phyloP scores from a whole-genome alignment of 1,140 invertebrate species.

The Popillia japonica region DNA sequence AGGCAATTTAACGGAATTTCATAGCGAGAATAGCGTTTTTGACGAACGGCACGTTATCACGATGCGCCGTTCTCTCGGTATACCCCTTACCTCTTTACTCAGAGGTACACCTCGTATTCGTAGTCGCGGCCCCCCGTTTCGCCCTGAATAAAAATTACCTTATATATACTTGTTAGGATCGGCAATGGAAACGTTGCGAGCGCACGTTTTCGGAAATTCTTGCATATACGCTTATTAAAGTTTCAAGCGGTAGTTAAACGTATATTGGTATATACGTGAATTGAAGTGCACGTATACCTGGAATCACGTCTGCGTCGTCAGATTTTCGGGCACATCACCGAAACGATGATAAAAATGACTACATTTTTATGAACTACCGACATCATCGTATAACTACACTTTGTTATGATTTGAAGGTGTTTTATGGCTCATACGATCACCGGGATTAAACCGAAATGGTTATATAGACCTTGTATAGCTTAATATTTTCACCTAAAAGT shows the following conservation, averaged over 20 bases:
- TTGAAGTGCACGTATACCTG: neutral
- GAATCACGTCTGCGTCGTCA: conserved; percentile 4
- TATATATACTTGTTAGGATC: conserved; percentile 41
- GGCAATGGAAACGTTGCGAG: neutral
- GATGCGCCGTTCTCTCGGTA: conserved; percentile 38
- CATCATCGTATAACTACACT: conserved; percentile 9
- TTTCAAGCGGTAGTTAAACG: conserved; percentile 30
- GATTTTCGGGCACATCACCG: neutral
- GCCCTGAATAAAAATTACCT: conserved; percentile 56
- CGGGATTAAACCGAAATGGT: conserved; percentile 12
- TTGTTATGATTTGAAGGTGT: conserved; percentile 33
- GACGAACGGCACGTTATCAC: conserved; percentile 48
- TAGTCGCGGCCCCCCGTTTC: conserved; percentile 39
- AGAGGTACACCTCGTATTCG: neutral
- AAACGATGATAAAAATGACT: conserved; percentile 24
- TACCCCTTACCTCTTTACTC: neutral
- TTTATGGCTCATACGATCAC: neutral
- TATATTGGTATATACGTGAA: conserved; percentile 7
- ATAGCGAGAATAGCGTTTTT: conserved; percentile 55
- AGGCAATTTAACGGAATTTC: conserved; percentile 57
- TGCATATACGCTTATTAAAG: conserved; percentile 32
- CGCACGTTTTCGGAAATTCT: conserved; percentile 19
- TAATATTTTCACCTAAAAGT: neutral
- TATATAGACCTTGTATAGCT: conserved; percentile 12
- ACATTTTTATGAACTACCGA: conserved; percentile 24